Conservation (phyloP, 2,797 vertebrate species). For the Aeoliscus strigatus region DNA sequence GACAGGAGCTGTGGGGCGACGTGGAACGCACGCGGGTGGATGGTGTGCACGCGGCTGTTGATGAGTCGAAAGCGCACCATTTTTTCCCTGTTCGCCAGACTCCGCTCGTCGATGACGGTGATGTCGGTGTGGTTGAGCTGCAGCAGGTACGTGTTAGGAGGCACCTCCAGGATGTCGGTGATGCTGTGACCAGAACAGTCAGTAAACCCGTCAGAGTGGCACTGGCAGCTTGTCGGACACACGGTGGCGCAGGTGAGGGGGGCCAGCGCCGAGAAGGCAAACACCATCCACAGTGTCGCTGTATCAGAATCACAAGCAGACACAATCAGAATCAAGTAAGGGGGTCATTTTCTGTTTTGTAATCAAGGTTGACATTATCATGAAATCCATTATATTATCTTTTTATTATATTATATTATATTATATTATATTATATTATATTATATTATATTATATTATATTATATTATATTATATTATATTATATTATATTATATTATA, state of each 20-base stretch:
- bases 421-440: too few relatives aligned
- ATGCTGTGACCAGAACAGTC: slow-evolving; percentile 52
- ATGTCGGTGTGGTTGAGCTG: slow-evolving; percentile 54
- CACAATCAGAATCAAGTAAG: too few relatives aligned
- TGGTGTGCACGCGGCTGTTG: slow-evolving; percentile 67
- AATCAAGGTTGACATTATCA: too few relatives aligned
- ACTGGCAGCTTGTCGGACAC: slow-evolving; percentile 59
- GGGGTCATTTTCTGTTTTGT: too few relatives aligned
- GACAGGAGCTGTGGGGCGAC: slow-evolving; percentile 71
- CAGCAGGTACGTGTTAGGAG: slow-evolving; percentile 51
- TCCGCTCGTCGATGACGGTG: slow-evolving; percentile 59
- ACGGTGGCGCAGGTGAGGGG: background rate
- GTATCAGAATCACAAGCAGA: slow-evolving; percentile 10
- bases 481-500: too few relatives aligned
- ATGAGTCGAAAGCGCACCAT: slow-evolving; percentile 75
- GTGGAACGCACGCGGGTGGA: slow-evolving; percentile 78
- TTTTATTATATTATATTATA: too few relatives aligned
- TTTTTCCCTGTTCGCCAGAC: slow-evolving; percentile 63
- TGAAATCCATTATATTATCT: too few relatives aligned
- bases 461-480: too few relatives aligned
- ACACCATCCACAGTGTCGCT: slow-evolving; percentile 42
- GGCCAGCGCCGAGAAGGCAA: slow-evolving; percentile 41
- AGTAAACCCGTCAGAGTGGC: accelerated
- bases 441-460: too few relatives aligned
- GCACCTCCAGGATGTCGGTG: slow-evolving; percentile 55